phyloP scores from a whole-genome alignment of 92 coral and sea anemone genomes.

The Porites lobata region DNA sequence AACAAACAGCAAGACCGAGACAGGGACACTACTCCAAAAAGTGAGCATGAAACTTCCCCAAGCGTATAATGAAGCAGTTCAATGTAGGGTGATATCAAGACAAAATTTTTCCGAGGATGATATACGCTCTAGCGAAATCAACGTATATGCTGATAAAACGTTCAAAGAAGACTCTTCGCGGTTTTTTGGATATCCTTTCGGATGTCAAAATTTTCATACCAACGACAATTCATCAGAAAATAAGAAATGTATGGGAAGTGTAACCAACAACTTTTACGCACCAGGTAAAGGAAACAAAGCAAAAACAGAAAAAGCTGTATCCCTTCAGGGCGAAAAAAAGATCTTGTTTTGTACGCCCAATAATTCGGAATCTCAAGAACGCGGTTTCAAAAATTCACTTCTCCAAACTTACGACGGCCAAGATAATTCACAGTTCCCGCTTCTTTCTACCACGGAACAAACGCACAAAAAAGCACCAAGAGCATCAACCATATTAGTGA shows the following conservation, averaged over 20 bases:
- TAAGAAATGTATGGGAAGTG: neutral
- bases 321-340: neutral
- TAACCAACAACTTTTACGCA: neutral
- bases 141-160: neutral
- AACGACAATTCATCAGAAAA: neutral
- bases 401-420: neutral
- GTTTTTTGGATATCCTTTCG: neutral
- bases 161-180: neutral
- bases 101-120: neutral
- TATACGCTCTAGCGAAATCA: neutral
- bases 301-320: too few relatives aligned
- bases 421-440: neutral
- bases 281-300: neutral
- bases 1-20: constrained; percentile 4
- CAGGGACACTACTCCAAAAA: neutral
- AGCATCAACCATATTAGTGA: neutral
- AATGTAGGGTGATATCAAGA: neutral
- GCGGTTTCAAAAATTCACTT: neutral
- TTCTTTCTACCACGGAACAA: too few relatives aligned
- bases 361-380: neutral
- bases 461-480: neutral
- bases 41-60: constrained; percentile 13
- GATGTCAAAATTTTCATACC: neutral
- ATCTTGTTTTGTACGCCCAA: neutral
- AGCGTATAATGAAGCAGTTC: constrained; percentile 17